Percentiles rank a stretch among this genome's conserved stretches.
Evolutionary conservation across 1,140 invertebrate genomes (phyloP).

Genomic region (Pseudoatta argentina): DNA sequence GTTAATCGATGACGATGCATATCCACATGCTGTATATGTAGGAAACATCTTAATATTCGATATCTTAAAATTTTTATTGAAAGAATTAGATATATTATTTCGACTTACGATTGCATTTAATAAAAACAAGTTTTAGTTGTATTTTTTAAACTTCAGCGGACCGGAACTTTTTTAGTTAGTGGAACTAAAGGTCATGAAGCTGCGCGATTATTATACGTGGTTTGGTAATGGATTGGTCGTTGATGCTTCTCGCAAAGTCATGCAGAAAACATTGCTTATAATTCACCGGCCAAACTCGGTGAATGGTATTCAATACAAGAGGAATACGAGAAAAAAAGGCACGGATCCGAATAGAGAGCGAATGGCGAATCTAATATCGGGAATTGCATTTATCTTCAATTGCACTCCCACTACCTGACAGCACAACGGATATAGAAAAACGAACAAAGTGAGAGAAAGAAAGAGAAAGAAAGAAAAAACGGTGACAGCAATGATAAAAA

Average conservation of each 20-base stretch:
- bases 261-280: constrained; percentile 54
- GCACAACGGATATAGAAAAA: constrained; percentile 6
- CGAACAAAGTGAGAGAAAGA: not conserved
- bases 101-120: not conserved
- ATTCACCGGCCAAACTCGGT: constrained; percentile 62
- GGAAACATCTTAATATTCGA: not conserved
- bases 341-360: constrained; percentile 54
- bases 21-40: constrained; percentile 1
- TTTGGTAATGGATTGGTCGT: not conserved
- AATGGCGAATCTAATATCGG: constrained; percentile 74
- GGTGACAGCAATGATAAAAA: not conserved
- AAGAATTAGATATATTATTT: not conserved
- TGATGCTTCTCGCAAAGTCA: constrained; percentile 23
- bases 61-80: not conserved
- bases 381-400: constrained; percentile 72
- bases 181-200: not conserved
- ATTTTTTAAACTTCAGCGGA: not conserved
- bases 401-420: constrained; percentile 24
- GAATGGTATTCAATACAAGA: constrained; percentile 68
- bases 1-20: constrained; percentile 23
- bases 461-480: not conserved
- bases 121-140: not conserved
- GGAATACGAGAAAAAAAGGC: constrained; percentile 65
- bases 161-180: no score
- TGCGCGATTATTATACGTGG: not conserved